Base-by-base conservation (phyloP, 2,113 vertebrate genomes). In the Ptilonorhynchus violaceus region DNA sequence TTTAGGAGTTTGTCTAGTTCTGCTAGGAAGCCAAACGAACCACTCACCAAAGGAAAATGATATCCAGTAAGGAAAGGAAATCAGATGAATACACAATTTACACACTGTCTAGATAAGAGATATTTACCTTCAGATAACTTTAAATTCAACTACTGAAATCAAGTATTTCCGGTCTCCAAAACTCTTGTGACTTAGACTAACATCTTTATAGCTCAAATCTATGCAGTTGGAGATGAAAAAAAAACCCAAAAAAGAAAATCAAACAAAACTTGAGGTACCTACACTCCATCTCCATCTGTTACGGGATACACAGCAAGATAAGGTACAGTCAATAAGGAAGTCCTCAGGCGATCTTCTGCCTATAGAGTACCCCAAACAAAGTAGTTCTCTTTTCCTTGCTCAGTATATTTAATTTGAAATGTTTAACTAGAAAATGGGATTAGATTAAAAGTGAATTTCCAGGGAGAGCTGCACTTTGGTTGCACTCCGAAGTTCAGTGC, bases 41-140 rank as follows among this genome's bases (percentile, higher is more conserved):
- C 77, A 78, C 86, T 94, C 64, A 52, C 37, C 41, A 72, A 79
- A 66, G 53, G 83, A 94, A 96, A 95, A 64, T 3, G 23, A 94
- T 92, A 93, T 56, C 83, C 62, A 78, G 39, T 50, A 42, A 69
- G 88, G 83, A 87, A 95, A 89, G 69, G 69, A 95, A 96, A 94
- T 77, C 88, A 91, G 60, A 92, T 84, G 88, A 92, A 86, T 72
- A 92, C 79, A 89, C 79, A 95, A 60, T 83, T 93, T 93, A 95
- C 76, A 93, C 84, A 92, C 69, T 1, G 0, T 75, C 56, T 77
- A 93, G 96, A 96, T 96, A 96, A 97, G 92, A 85, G 47, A 80
- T 97, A 85, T 97, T 97, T 97, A 88, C 94, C 68, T 93, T 93
- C 56, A 92, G 88, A 97, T 96, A 95, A 94, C 90, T 88, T 92